phyloP scores from a whole-genome alignment of 2,888 invertebrate genomes.

The Petrolisthes cinctipes region DNA sequence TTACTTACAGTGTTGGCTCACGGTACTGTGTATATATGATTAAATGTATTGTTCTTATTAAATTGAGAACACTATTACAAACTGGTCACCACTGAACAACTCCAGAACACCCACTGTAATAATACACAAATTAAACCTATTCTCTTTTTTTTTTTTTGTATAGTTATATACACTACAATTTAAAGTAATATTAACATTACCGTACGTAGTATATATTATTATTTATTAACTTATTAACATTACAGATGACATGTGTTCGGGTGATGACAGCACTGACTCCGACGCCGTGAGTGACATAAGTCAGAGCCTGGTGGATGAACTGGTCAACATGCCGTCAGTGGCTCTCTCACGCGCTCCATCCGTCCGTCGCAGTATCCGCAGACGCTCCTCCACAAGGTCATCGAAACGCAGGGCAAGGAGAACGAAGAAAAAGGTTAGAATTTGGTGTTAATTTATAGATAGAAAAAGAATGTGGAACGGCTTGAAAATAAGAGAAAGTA shows the following conservation, averaged over 20 bases:
- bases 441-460: not conserved
- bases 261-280: slow-evolving; percentile 58
- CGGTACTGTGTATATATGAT: too few relatives aligned
- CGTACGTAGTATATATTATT: not conserved
- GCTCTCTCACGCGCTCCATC: slow-evolving; percentile 30
- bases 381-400: slow-evolving; percentile 16
- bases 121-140: too few relatives aligned
- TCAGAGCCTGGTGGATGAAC: slow-evolving; percentile 47
- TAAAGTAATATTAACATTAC: too few relatives aligned
- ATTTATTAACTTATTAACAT: not conserved
- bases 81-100: too few relatives aligned
- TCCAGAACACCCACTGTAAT: too few relatives aligned
- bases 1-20: too few relatives aligned
- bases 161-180: too few relatives aligned
- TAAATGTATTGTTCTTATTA: too few relatives aligned
- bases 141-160: too few relatives aligned
- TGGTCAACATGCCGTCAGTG: slow-evolving; percentile 39
- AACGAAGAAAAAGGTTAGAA: not conserved
- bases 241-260: not conserved
- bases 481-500: too few relatives aligned
- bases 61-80: too few relatives aligned
- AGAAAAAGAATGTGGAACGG: too few relatives aligned
- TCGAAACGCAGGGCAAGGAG: not conserved
- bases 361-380: slow-evolving; percentile 9
- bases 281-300: slow-evolving; percentile 38